Evolutionary conservation across 2,797 vertebrate species (phyloP), one percentile per base, ranked within the genome.

Genomic region (Semaprochilodus insignis): DNA sequence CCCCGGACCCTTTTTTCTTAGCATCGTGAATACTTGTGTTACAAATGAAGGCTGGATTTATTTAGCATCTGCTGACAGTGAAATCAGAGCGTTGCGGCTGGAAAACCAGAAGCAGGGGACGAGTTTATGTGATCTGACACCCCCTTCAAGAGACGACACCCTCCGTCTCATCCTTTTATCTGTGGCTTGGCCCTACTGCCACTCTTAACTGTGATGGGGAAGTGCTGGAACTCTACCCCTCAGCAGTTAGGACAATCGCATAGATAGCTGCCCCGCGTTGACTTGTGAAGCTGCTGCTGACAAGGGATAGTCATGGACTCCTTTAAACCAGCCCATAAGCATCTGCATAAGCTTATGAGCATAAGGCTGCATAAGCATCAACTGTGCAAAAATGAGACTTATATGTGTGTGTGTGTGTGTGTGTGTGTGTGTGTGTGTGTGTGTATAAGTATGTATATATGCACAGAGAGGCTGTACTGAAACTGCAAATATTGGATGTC

Each of bases 21-120:
- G 71, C 78, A n/a, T 48, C 40, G 74, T 85, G 83, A 81, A 80
- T 82, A 71, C 86, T 83, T 85, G 85, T 86, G 81, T 86, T 87
- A 84, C 87, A 89, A 85, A 85, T 75, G 83, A 85, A 86, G 69
- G 65, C 77, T 2, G 55, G 71, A 81, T 86, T 82, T 87, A 73
- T 90, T 90, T 89, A 88, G 87, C 77, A 86, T 88, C 87, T 85
- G 81, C 83, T 85, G 86, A 70, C 81, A 81, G 77, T 84, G 85
- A 73, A 89, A 87, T 86, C 69, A 83, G 74, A 87, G 81, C 67
- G 81, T 67, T 83, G 81, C 74, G 66, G 78, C 75, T 36, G 36
- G 75, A 82, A 80, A 82, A 83, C 80, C 52, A 75, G 67, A 79
- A 81, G 52, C 69, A 78, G 74, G 74, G 66, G 60, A 85, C 78